Conservation (phyloP, 1,140 invertebrate genomes). For the Aphaenogaster ashmeadi region DNA sequence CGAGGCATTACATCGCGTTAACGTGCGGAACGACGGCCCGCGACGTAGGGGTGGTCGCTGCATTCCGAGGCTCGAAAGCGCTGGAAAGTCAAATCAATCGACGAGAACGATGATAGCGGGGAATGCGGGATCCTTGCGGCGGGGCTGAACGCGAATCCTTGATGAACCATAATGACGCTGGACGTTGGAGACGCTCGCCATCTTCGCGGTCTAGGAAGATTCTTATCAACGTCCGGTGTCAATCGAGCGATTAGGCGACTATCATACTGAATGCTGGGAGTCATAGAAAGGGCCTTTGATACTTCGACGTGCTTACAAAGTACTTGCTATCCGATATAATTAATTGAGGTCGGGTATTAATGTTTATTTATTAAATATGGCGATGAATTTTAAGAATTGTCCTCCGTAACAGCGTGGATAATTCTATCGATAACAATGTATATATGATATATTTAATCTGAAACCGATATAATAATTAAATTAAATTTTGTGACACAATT, state of each 20-base stretch:
- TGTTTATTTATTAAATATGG: slow-evolving; percentile 16
- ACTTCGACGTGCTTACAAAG: background rate
- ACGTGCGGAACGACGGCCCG: slow-evolving; percentile 6
- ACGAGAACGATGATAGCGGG: slow-evolving; percentile 42
- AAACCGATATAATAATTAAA: slow-evolving; percentile 5
- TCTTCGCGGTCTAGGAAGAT: slow-evolving; percentile 32
- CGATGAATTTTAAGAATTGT: background rate
- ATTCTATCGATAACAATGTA: background rate
- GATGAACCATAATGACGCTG: slow-evolving; percentile 55
- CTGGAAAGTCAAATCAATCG: slow-evolving; percentile 46
- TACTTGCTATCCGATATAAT: background rate
- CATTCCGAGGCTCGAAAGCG: slow-evolving; percentile 40
- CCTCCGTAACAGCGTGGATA: no score
- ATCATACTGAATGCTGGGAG: slow-evolving; percentile 18
- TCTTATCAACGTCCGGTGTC: slow-evolving; percentile 53
- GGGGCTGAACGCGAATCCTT: slow-evolving; percentile 26
- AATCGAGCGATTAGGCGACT: slow-evolving; percentile 70
- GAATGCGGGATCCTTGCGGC: slow-evolving; percentile 12
- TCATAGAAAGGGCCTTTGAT: slow-evolving; percentile 32
- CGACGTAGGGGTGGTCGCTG: slow-evolving; percentile 47
- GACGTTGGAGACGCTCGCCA: slow-evolving; percentile 3
- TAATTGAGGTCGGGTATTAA: background rate
- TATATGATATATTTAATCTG: slow-evolving; percentile 28
- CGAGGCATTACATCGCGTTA: slow-evolving; percentile 68
- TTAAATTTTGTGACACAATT: background rate